Evolutionary conservation across 2,113 vertebrate genomes (phyloP), one percentile per base, ranked within the genome.

Genomic region (Sus scrofa): DNA sequence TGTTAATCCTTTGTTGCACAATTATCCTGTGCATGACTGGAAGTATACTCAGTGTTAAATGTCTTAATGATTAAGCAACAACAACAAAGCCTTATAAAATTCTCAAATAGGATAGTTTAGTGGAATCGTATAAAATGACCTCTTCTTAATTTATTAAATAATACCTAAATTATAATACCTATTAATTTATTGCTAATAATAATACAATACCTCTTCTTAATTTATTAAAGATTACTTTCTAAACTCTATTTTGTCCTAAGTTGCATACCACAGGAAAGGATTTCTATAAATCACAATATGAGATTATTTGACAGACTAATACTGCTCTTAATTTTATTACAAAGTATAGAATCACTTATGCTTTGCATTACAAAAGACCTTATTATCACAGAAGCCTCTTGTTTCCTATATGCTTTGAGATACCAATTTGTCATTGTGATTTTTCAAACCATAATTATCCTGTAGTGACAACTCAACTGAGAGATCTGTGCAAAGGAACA

Each of bases 211-310:
- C 3, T 71, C 10, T 58, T 44, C 13, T 44, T 8, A 74, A 20
- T 22, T 84, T 82, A 78, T 2, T 16, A 86, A 91, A 44, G 7
- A 52, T 54, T 93, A 74, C 30, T 87, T 94, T 27, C 82, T 96
- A 52, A 67, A 68, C 1, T 73, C 22, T 24, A 11, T 7, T 86
- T 73, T 91, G 2, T 85, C 3, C 3, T 85, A 37, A 73, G 13
- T 14, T 77, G 3, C 73, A 84, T 34, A 56, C 0, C 24, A 65
- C 52, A 32, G 19, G 4, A 96, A 89, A 68, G 0, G 1, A 39
- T 37, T 34, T 86, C 18, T 34, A 26, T 56, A 91, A 88, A 65
- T 16, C 2, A 26, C 22, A 82, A 30, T 77, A 79, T 37, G 19
- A 88, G 94, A 82, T 18, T 52, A 62, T 26, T 34, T 50, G 30